A percentile compares a stretch with the other conserved stretches of the same genome.
Conservation (phyloP, 2,888 invertebrate genomes). For the Tachina lurida region DNA sequence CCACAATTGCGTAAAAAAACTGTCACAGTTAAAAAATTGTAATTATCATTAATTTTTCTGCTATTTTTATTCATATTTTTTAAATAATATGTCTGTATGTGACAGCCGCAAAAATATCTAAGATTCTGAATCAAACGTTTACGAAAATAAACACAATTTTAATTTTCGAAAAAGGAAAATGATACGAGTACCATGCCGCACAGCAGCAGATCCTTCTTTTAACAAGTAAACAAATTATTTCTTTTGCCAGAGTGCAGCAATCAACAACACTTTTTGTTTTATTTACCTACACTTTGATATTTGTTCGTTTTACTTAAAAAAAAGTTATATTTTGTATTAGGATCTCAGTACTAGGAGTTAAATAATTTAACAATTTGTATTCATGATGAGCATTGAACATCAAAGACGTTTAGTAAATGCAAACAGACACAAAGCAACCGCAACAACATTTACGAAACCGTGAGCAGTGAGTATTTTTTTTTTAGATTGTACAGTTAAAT, state of each 20-base stretch:
- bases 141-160: constrained; percentile 48
- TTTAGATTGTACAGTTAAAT: neutral
- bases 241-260: constrained; percentile 64
- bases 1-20: neutral
- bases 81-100: no score
- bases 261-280: constrained; percentile 53
- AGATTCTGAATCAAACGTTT: constrained; percentile 21
- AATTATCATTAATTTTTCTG: neutral
- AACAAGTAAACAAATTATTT: constrained; percentile 62
- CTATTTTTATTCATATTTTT: neutral
- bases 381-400: constrained; percentile 61
- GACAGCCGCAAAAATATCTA: neutral
- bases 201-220: constrained; percentile 47
- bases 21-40: neutral
- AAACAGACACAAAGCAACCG: constrained; percentile 29
- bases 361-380: constrained; percentile 70
- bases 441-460: constrained; percentile 4
- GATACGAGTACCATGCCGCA: constrained; percentile 8
- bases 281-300: neutral
- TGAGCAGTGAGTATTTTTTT: neutral
- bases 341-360: constrained; percentile 24
- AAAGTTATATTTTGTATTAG: constrained; percentile 19
- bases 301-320: neutral
- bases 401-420: constrained; percentile 52
- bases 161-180: constrained; percentile 57